These are phyloP conservation scores for Plestiodon gilberti DNA, from an alignment of 2,113 vertebrate species.

Conservation along the genomic window DNA sequence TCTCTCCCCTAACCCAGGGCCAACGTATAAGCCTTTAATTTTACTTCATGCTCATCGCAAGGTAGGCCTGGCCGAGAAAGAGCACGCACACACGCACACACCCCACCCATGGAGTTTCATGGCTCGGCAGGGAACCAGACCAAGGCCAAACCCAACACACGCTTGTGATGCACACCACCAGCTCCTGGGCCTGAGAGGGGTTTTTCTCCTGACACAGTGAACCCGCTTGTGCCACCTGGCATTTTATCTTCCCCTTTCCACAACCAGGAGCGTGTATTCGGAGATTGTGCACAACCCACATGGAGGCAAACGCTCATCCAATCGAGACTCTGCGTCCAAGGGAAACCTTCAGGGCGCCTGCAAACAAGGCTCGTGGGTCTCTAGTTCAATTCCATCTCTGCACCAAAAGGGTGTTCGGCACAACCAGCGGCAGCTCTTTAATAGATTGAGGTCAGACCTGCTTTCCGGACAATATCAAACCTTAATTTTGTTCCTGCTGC, in stretches of 20 bases:
- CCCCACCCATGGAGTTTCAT: not conserved
- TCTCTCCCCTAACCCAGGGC: no score
- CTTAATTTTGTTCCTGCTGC: slow-evolving; percentile 64
- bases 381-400: not conserved
- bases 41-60: not conserved
- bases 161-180: rapidly evolving
- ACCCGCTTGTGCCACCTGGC: rapidly evolving
- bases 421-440: rapidly evolving
- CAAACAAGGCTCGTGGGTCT: not conserved
- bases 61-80: not conserved
- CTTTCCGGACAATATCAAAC: slow-evolving; percentile 51
- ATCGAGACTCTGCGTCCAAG: not conserved
- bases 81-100: no score
- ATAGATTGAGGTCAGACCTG: slow-evolving; percentile 59
- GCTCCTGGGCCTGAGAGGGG: no score
- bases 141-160: not conserved
- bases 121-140: not conserved
- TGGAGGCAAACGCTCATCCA: not conserved
- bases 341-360: not conserved
- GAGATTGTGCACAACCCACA: no score
- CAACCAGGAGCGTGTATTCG: not conserved
- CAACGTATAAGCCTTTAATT: not conserved
- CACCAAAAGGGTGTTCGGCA: not conserved
- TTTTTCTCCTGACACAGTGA: not conserved
- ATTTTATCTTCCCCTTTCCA: no score